Conservation (phyloP, 1,140 invertebrate genomes). For the Drosophila bipectinata region DNA sequence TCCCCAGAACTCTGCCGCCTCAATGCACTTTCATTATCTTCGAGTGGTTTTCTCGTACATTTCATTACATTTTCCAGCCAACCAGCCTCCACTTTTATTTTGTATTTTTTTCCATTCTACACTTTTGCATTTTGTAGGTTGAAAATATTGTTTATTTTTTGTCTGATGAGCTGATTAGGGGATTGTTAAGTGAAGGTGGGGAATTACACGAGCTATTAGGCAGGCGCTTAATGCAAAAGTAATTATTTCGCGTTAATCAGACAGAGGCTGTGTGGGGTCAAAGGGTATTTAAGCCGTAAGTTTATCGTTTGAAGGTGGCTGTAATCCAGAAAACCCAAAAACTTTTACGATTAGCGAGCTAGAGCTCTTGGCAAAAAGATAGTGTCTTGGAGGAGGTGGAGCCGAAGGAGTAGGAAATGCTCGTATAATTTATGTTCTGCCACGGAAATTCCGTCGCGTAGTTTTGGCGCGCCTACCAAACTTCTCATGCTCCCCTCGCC, state of each 20-base stretch:
- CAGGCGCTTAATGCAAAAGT: slow-evolving; percentile 76
- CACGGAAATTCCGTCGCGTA: slow-evolving; percentile 73
- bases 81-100: background rate
- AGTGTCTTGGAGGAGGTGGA: slow-evolving; percentile 25
- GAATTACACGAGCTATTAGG: slow-evolving; percentile 77
- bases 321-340: slow-evolving; percentile 33
- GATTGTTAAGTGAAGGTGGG: slow-evolving; percentile 36
- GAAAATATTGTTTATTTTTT: slow-evolving; percentile 30
- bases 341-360: slow-evolving; percentile 70
- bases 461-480: slow-evolving; percentile 32
- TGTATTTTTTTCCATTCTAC: slow-evolving; percentile 8
- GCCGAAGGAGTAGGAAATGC: slow-evolving; percentile 55
- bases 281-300: slow-evolving; percentile 60
- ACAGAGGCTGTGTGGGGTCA: slow-evolving; percentile 42
- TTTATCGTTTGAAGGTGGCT: slow-evolving; percentile 63
- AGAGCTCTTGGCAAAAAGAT: slow-evolving; percentile 32
- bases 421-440: slow-evolving; percentile 77
- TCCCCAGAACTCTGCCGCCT: slow-evolving; percentile 62
- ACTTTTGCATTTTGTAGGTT: slow-evolving; percentile 7
- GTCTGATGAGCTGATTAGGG: slow-evolving; percentile 73
- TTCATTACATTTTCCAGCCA: slow-evolving; percentile 17
- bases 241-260: slow-evolving; percentile 79
- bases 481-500: background rate
- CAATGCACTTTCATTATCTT: slow-evolving; percentile 80
- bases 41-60: slow-evolving; percentile 55